Evolutionary conservation across 2,113 vertebrate species (phyloP).

Genomic region (Talpa occidentalis): DNA sequence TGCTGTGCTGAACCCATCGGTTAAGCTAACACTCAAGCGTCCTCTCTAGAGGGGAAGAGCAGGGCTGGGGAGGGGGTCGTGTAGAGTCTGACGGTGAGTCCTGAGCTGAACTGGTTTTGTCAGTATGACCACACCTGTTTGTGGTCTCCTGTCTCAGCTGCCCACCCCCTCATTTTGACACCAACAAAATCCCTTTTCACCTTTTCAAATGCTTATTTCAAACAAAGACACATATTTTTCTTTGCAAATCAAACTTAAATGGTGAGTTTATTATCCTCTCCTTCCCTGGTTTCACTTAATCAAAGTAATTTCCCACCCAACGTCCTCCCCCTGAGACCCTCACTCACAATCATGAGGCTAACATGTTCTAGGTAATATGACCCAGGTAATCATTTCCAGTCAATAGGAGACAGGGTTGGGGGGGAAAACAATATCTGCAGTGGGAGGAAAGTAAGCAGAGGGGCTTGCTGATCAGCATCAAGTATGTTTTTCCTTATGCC

Average conservation of each 20-base stretch:
- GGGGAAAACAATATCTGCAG: background rate
- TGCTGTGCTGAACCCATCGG: background rate
- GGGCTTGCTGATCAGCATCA: background rate
- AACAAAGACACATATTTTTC: background rate
- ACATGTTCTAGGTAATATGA: background rate
- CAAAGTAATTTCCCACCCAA: too few relatives aligned
- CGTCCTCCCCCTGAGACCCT: too few relatives aligned
- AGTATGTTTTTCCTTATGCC: background rate
- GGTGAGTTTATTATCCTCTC: constrained; percentile 41
- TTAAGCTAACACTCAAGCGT: background rate
- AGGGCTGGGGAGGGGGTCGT: background rate
- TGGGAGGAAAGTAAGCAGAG: background rate
- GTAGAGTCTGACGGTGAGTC: background rate
- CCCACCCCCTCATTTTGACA: background rate
- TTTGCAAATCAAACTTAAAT: constrained; percentile 37
- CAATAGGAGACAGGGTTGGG: rapidly evolving
- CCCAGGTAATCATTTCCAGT: constrained; percentile 12
- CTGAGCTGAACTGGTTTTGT: background rate
- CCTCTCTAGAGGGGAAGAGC: background rate
- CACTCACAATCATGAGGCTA: background rate
- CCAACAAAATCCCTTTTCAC: background rate
- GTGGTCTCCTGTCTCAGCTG: background rate
- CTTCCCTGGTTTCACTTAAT: background rate
- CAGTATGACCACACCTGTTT: background rate
- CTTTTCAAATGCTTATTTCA: constrained; percentile 1